Evolutionary conservation across 2,888 invertebrate species (phyloP).

Genomic region (Napeogenes inachia): DNA sequence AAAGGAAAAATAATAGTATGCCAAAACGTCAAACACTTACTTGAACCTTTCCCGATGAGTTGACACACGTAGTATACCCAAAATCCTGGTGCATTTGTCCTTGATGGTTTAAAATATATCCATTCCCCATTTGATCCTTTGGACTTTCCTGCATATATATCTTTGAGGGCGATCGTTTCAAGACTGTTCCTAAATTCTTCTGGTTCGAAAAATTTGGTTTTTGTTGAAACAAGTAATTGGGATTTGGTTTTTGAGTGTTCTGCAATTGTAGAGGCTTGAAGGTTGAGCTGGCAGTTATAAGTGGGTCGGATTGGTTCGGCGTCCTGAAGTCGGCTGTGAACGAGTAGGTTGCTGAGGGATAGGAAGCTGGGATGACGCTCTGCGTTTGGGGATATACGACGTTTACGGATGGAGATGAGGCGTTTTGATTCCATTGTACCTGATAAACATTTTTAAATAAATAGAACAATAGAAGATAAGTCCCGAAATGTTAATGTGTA

Average conservation of each 20-base stretch:
- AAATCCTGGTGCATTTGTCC: constrained; percentile 66
- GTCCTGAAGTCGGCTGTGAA: constrained; percentile 89
- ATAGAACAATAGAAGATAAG: background rate
- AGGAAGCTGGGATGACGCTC: constrained; percentile 80
- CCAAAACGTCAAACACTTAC: constrained; percentile 33
- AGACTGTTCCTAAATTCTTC: constrained; percentile 45
- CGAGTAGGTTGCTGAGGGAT: constrained; percentile 86
- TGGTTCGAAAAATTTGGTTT: constrained; percentile 56
- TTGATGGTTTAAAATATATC: constrained; percentile 62
- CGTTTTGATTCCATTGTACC: constrained; percentile 87
- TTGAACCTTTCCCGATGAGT: constrained; percentile 62
- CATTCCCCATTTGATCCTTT: constrained; percentile 58
- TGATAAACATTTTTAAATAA: constrained; percentile 39
- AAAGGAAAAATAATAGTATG: background rate
- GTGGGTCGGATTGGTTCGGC: constrained; percentile 76
- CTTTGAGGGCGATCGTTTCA: constrained; percentile 68
- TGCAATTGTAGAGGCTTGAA: constrained; percentile 77
- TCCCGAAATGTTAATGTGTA: too few species aligned
- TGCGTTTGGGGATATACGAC: constrained; percentile 80
- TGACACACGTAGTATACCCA: constrained; percentile 59
- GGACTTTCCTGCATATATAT: constrained; percentile 54
- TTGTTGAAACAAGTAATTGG: constrained; percentile 66
- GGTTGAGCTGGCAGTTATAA: constrained; percentile 73
- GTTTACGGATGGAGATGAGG: constrained; percentile 78
- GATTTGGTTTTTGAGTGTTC: constrained; percentile 59